Conservation (phyloP, 2,888 invertebrate genomes). For the Patella ulyssiponensis region DNA sequence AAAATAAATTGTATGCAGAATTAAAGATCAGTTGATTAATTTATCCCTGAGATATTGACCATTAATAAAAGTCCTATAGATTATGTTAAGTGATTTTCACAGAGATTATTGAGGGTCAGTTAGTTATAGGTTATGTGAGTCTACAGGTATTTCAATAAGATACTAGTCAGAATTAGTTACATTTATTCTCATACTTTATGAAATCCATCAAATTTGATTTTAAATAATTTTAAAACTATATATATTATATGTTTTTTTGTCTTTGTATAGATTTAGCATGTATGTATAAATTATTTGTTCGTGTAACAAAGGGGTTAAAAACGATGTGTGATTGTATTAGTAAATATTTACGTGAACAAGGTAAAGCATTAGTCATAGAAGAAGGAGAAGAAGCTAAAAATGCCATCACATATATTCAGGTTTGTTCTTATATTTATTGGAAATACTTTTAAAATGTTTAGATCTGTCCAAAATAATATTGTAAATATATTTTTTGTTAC, state of each 20-base stretch:
- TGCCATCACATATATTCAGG: slow-evolving; percentile 71
- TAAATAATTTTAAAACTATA: neutral
- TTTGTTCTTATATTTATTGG: slow-evolving; percentile 32
- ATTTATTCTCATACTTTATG: no score
- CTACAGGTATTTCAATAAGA: no score
- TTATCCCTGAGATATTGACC: no score
- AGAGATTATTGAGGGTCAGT: no score
- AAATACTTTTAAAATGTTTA: neutral
- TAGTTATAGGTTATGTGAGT: no score
- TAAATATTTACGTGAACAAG: slow-evolving; percentile 94
- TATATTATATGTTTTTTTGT: slow-evolving; percentile 44
- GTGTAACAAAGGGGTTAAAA: slow-evolving; percentile 92
- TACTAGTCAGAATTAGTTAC: no score
- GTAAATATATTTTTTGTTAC: neutral
- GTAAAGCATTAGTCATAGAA: slow-evolving; percentile 94
- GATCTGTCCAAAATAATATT: neutral
- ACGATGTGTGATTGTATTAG: slow-evolving; percentile 95
- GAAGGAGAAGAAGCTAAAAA: slow-evolving; percentile 85
- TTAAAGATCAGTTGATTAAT: no score
- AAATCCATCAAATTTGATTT: neutral
- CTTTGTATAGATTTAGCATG: slow-evolving; percentile 84
- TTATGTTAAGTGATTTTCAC: no score
- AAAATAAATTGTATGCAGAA: no score
- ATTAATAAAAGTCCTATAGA: no score
- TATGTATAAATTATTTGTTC: slow-evolving; percentile 96